phyloP scores from a whole-genome alignment of 1,140 invertebrate species.

The Sinonovacula constricta region DNA sequence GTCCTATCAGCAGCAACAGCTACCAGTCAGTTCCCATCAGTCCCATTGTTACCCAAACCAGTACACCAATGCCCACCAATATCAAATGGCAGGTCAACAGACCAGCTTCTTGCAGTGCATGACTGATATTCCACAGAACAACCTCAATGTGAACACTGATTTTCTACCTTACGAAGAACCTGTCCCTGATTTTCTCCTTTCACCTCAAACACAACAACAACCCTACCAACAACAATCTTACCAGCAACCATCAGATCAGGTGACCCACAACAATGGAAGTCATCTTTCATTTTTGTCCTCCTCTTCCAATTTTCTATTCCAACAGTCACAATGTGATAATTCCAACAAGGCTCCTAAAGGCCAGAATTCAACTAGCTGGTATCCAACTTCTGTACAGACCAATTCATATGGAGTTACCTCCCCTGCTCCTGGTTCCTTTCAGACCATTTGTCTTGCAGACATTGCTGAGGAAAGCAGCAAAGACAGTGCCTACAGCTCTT shows the following conservation, averaged over 20 bases:
- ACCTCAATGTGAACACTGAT: not conserved
- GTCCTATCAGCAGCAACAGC: no score
- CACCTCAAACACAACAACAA: not conserved
- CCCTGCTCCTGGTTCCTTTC: not conserved
- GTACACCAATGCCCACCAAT: not conserved
- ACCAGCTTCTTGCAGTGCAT: not conserved
- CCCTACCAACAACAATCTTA: not conserved
- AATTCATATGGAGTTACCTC: not conserved
- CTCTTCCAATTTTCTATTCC: conserved; percentile 9
- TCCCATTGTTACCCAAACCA: not conserved
- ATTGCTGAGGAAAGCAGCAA: conserved; percentile 23
- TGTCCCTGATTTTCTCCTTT: not conserved
- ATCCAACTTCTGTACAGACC: conserved; percentile 1
- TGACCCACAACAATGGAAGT: no score
- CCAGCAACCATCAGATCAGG: conserved; percentile 2
- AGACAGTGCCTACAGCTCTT: not conserved
- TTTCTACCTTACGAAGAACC: not conserved
- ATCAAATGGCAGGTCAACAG: not conserved
- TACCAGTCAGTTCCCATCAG: no score
- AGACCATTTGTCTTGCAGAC: conserved; percentile 20
- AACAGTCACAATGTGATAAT: conserved; percentile 5
- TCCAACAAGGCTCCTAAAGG: not conserved
- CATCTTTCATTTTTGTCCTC: conserved; percentile 22
- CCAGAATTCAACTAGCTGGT: not conserved
- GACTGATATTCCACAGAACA: not conserved